These are phyloP conservation scores for Urosaurus nigricauda DNA, from an alignment of 2,797 vertebrate species.

Conservation along the genomic window DNA sequence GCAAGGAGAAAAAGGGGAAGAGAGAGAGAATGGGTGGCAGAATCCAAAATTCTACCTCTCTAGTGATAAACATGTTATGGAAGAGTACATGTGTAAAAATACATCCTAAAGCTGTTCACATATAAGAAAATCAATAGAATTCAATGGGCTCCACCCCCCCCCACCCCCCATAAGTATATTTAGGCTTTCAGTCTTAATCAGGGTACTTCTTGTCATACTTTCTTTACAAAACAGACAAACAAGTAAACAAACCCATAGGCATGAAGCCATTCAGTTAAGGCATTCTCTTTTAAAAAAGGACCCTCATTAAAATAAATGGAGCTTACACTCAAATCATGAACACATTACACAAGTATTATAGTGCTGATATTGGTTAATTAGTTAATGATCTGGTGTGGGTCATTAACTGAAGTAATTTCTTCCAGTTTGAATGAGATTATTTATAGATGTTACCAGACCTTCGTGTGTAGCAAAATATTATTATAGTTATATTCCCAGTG, in stretches of 20 bases:
- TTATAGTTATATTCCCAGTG: neutral
- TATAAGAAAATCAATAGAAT: neutral
- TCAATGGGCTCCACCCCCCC: neutral
- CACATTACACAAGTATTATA: neutral
- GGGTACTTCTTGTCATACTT: neutral
- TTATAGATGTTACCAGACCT: neutral
- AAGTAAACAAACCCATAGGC: neutral
- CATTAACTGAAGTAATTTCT: neutral
- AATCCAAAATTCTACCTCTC: neutral
- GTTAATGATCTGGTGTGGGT: neutral
- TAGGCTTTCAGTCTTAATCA: neutral
- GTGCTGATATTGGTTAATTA: neutral
- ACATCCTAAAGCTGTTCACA: neutral
- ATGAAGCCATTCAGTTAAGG: neutral
- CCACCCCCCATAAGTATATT: neutral
- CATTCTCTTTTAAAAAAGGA: neutral
- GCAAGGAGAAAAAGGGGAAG: neutral
- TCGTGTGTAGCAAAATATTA: neutral
- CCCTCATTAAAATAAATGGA: neutral
- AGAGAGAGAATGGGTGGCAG: neutral
- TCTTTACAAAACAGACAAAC: neutral
- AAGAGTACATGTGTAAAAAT: neutral
- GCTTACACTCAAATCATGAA: neutral
- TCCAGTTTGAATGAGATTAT: neutral
- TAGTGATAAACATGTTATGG: slow-evolving; percentile 9